Conservation (phyloP, 2,888 invertebrate species). For the Caenorhabditis afra region DNA sequence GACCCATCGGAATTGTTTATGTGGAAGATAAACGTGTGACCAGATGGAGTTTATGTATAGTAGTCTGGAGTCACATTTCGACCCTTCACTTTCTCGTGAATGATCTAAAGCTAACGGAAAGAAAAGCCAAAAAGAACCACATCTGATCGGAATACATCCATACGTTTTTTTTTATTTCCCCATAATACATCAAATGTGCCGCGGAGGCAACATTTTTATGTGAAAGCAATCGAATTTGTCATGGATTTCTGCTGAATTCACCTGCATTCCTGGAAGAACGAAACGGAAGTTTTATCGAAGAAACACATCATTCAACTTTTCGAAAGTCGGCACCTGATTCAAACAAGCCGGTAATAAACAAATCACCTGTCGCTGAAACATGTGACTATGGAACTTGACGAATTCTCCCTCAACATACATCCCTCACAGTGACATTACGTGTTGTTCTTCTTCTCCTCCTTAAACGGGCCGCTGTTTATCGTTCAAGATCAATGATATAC, state of each 20-base stretch:
- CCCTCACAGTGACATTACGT: slow-evolving; percentile 1
- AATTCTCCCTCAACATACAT: slow-evolving; percentile 4
- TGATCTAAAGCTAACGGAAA: background rate
- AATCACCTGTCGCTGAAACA: slow-evolving; percentile 46
- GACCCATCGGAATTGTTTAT: slow-evolving; percentile 45
- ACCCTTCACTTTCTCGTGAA: slow-evolving; percentile 11
- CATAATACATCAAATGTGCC: background rate
- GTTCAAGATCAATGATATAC: slow-evolving; percentile 5
- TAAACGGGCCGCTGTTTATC: background rate
- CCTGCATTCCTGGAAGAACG: slow-evolving; percentile 26
- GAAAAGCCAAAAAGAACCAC: background rate
- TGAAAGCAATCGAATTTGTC: slow-evolving; percentile 37
- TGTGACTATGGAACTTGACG: slow-evolving; percentile 25
- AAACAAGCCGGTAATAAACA: background rate
- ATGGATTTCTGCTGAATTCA: slow-evolving; percentile 17
- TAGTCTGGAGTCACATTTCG: slow-evolving; percentile 29
- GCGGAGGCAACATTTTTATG: background rate
- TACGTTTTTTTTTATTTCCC: background rate
- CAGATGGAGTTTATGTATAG: slow-evolving; percentile 23
- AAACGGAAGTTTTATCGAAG: background rate
- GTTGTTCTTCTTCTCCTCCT: background rate
- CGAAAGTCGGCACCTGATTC: too few relatives aligned
- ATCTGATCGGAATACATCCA: slow-evolving; percentile 3
- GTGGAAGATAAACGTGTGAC: slow-evolving; percentile 42
- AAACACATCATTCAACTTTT: slow-evolving; percentile 26